A percentile compares a stretch with the other conserved stretches of the same genome.
phyloP scores from a whole-genome alignment of 2,888 invertebrate species.

The Ectemnius lituratus region DNA sequence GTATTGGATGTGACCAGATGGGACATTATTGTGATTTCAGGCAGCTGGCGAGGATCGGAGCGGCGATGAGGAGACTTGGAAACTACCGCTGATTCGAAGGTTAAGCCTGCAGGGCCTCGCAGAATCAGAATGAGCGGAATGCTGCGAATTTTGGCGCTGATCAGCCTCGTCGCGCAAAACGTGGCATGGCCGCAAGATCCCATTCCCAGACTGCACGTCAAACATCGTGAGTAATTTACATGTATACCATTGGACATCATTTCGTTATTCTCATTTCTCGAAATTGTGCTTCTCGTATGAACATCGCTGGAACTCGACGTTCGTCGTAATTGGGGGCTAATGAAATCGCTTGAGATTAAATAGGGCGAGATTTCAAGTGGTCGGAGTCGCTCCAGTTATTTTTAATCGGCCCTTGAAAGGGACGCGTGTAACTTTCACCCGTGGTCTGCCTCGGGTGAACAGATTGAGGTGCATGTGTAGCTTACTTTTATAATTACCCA shows the following conservation, averaged over 20 bases:
- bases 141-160: slow-evolving; percentile 77
- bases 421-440: not conserved
- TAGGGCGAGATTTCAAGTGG: no score
- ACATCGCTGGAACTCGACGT: no score
- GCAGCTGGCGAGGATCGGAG: slow-evolving; percentile 51
- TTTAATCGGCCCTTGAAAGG: not conserved
- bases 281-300: no score
- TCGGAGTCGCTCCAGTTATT: no score
- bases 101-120: slow-evolving; percentile 62
- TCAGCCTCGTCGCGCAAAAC: slow-evolving; percentile 80
- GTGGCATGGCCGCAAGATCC: slow-evolving; percentile 87
- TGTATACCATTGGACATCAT: no score
- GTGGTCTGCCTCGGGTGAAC: not conserved
- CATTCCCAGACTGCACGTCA: slow-evolving; percentile 83
- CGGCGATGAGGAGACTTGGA: slow-evolving; percentile 68
- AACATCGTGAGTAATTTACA: slow-evolving; percentile 80
- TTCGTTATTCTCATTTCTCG: no score
- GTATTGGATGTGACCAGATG: not conserved
- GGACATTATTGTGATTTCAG: slow-evolving; percentile 39
- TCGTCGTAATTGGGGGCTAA: no score
- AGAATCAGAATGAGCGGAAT: slow-evolving; percentile 69
- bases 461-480: not conserved
- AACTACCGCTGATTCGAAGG: slow-evolving; percentile 67
- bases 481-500: not conserved
- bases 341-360: no score